Percentiles rank a stretch among this genome's conserved stretches.
These are phyloP conservation scores for Rhagoletis zephyria DNA, from an alignment of 1,140 invertebrate species.

Conservation along the genomic window DNA sequence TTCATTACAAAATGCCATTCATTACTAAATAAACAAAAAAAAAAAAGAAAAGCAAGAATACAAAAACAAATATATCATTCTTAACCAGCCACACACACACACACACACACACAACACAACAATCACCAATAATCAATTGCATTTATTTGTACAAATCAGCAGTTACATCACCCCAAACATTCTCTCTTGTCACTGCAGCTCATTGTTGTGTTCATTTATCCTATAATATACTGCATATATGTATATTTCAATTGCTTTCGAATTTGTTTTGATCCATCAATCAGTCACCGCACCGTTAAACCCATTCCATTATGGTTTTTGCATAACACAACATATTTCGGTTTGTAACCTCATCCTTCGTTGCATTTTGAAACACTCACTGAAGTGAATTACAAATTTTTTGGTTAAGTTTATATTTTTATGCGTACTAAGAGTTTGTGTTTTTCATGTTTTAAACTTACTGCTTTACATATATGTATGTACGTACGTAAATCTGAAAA, in stretches of 20 bases:
- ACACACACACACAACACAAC: background rate
- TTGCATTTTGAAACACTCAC: background rate
- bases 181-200: background rate
- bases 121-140: background rate
- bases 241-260: too few relatives aligned
- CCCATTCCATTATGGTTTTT: background rate
- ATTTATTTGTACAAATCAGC: background rate
- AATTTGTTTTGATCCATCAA: background rate
- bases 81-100: background rate
- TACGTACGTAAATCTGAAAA: too few relatives aligned
- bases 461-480: too few relatives aligned
- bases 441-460: too few relatives aligned
- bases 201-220: background rate
- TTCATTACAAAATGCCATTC: conserved; percentile 26
- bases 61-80: background rate
- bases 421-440: too few relatives aligned
- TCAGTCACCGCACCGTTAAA: background rate
- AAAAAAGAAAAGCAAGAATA: background rate
- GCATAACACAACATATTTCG: background rate
- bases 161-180: background rate
- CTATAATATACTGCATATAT: too few relatives aligned
- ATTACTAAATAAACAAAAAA: conserved; percentile 24
- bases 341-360: background rate
- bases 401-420: too few relatives aligned
- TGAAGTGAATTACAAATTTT: background rate